These are phyloP conservation scores for Atlantisia rogersi DNA, from an alignment of 2,113 vertebrate species.

Conservation along the genomic window DNA sequence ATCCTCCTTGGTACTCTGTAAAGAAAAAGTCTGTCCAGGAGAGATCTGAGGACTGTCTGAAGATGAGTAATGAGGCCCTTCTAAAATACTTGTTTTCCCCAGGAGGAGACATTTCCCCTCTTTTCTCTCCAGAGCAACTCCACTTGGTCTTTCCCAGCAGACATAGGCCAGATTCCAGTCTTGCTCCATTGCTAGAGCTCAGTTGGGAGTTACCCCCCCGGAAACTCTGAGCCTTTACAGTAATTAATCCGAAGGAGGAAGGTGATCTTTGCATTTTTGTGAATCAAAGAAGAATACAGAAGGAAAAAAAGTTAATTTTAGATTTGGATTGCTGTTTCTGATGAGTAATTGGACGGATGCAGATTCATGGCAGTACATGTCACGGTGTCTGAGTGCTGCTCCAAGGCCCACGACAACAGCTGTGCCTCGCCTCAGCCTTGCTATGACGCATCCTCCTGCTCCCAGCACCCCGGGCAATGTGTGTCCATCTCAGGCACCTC, in stretches of 20 bases:
- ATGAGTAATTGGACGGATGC: background rate
- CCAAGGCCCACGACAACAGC: background rate
- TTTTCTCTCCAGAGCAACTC: background rate
- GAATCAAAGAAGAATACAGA: conserved; percentile 12
- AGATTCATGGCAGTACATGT: background rate
- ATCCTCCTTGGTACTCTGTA: background rate
- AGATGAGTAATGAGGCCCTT: background rate
- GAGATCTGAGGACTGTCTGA: background rate
- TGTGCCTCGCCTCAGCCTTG: background rate
- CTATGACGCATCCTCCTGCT: background rate
- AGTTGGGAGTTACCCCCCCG: background rate
- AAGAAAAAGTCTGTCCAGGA: background rate
- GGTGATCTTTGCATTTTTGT: background rate
- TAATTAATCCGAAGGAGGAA: background rate
- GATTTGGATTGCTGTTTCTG: background rate
- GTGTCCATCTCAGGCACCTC: fast-evolving
- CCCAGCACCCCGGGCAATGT: fast-evolving
- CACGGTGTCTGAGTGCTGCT: background rate
- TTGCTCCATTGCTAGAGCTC: background rate
- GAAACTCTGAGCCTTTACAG: background rate
- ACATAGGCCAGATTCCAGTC: background rate
- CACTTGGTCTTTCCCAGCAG: background rate
- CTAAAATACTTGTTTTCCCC: background rate
- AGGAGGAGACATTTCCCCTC: background rate
- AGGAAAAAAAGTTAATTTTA: background rate